Conservation (phyloP, 2,888 invertebrate species). For the Dasysyrphus albostriatus region DNA sequence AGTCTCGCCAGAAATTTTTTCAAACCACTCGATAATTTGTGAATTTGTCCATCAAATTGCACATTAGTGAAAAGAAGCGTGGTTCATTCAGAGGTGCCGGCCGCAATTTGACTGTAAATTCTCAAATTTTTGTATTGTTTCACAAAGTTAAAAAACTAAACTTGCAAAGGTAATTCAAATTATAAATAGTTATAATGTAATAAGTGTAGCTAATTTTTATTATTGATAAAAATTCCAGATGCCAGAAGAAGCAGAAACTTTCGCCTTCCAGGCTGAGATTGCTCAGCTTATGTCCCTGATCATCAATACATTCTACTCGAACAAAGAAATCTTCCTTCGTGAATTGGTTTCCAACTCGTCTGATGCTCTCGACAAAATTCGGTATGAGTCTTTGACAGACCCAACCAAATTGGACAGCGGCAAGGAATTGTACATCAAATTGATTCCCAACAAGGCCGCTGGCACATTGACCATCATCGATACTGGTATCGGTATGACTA, state of each 20-base stretch:
- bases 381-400: constrained; percentile 97
- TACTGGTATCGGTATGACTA: constrained; percentile 98
- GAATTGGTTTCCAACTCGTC: constrained; percentile 98
- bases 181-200: background rate
- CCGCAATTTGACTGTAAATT: constrained; percentile 59
- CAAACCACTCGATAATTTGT: constrained; percentile 58
- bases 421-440: constrained; percentile 97
- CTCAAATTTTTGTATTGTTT: constrained; percentile 53
- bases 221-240: constrained; percentile 86
- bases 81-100: constrained; percentile 44
- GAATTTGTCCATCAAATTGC: constrained; percentile 9
- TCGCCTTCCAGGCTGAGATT: constrained; percentile 99
- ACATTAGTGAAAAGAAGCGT: constrained; percentile 71
- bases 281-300: constrained; percentile 99
- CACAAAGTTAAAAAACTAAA: constrained; percentile 23
- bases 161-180: constrained; percentile 54
- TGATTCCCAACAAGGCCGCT: constrained; percentile 96
- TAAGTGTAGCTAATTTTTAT: background rate
- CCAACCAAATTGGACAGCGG: constrained; percentile 94
- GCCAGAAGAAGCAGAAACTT: constrained; percentile 95
- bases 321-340: constrained; percentile 98
- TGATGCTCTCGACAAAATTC: constrained; percentile 94
- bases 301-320: constrained; percentile 99
- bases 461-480: constrained; percentile 96
- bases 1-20: constrained; percentile 59